Conservation (phyloP, 2,888 invertebrate genomes). For the Hipparchia sbordonii region DNA sequence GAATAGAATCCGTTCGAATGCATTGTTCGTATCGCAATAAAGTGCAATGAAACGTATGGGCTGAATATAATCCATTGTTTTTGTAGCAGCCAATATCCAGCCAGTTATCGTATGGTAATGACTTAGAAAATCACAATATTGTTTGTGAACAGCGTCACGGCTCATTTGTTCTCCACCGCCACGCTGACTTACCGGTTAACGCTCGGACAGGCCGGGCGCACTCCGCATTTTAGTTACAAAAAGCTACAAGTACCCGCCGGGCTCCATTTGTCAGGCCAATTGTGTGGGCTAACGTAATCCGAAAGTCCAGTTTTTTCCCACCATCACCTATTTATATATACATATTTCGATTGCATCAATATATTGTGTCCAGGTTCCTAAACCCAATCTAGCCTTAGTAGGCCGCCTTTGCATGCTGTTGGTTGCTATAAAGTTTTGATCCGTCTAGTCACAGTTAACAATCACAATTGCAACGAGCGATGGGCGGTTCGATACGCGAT, state of each 20-base stretch:
- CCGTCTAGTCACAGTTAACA: background rate
- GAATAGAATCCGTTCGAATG: conserved; percentile 9
- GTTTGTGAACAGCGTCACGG: conserved; percentile 58
- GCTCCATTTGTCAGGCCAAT: too few relatives aligned
- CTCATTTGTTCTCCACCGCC: conserved; percentile 47
- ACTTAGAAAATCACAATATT: conserved; percentile 37
- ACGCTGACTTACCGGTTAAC: conserved; percentile 46
- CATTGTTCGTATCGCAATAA: conserved; percentile 21
- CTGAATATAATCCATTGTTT: conserved; percentile 35
- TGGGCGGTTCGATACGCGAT: conserved; percentile 3
- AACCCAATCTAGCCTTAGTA: too few relatives aligned
- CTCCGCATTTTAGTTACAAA: too few relatives aligned
- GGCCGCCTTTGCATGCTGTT: too few relatives aligned
- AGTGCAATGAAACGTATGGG: conserved; percentile 21
- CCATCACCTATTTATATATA: background rate
- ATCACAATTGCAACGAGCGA: conserved; percentile 1
- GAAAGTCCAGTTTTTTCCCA: too few relatives aligned
- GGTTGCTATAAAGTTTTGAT: too few relatives aligned
- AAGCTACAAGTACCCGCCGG: too few relatives aligned
- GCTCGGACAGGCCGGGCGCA: conserved; percentile 1
- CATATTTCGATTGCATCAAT: background rate
- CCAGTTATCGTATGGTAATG: conserved; percentile 56
- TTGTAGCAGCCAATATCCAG: conserved; percentile 29
- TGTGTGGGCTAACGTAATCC: too few relatives aligned
- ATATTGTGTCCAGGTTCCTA: background rate